A percentile compares a stretch with the other conserved stretches of the same genome.
These are phyloP conservation scores for Xiphorhynchus erythropygius DNA, from an alignment of 2,797 vertebrate genomes.

Conservation along the genomic window DNA sequence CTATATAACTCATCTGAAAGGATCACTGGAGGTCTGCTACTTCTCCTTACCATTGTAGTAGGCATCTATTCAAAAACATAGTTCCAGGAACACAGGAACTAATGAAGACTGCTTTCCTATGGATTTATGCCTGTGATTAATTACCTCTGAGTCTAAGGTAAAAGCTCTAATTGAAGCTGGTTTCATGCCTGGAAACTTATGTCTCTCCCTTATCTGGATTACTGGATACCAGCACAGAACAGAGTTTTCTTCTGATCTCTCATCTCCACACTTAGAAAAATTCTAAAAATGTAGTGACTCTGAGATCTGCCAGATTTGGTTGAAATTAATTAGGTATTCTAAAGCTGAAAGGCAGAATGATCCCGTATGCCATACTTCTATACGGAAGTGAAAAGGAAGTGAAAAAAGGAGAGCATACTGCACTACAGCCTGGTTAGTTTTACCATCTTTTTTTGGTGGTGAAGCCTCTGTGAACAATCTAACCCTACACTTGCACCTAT, in stretches of 20 bases:
- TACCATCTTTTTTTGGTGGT: neutral
- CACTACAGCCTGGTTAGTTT: neutral
- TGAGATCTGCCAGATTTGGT: neutral
- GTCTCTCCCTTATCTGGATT: neutral
- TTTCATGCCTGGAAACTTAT: neutral
- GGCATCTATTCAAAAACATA: neutral
- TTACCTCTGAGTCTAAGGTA: neutral
- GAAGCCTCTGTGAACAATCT: neutral
- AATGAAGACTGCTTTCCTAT: neutral
- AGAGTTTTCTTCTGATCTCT: neutral
- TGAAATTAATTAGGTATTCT: neutral
- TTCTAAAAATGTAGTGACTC: neutral
- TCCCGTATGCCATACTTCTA: neutral
- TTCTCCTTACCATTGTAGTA: neutral
- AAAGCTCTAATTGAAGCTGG: neutral
- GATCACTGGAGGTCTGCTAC: neutral
- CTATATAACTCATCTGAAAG: neutral
- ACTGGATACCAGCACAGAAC: neutral
- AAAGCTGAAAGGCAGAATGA: neutral
- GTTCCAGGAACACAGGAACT: conserved; percentile 29
- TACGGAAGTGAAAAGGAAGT: neutral
- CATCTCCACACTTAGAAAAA: neutral
- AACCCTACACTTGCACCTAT: neutral
- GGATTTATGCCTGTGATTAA: conserved; percentile 30
- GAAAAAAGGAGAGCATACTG: neutral